Percentiles rank a stretch among this genome's conserved stretches.
Evolutionary conservation across 2,888 invertebrate species (phyloP).

Genomic region (Choristoneura rosaceana): DNA sequence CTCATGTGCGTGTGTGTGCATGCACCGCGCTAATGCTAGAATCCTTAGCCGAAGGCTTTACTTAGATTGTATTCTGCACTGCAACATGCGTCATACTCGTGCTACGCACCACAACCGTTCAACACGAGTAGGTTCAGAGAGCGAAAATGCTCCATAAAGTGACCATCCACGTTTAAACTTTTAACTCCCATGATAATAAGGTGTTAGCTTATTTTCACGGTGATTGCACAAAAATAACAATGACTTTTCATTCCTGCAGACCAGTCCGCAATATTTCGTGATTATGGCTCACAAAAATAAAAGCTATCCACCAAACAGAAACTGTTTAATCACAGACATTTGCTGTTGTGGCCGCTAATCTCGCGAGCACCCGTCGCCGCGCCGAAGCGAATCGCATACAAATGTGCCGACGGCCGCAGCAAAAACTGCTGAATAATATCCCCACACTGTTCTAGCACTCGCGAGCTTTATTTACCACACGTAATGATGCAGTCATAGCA

Average conservation of each 20-base stretch:
- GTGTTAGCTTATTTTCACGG: neutral
- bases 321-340: conserved; percentile 73
- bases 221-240: conserved; percentile 11
- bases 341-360: conserved; percentile 73
- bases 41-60: conserved; percentile 65
- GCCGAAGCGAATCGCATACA: conserved; percentile 80
- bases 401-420: conserved; percentile 70
- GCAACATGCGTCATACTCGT: conserved; percentile 4
- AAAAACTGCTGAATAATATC: conserved; percentile 82
- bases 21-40: conserved; percentile 59
- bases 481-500: conserved; percentile 73
- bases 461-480: conserved; percentile 67
- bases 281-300: conserved; percentile 24
- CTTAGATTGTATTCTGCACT: conserved; percentile 38
- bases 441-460: conserved; percentile 64
- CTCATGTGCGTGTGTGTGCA: conserved; percentile 56
- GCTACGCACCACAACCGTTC: neutral
- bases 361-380: conserved; percentile 71
- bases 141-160: neutral
- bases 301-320: conserved; percentile 57
- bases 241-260: conserved; percentile 9
- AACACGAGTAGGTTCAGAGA: neutral
- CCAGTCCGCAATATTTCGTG: conserved; percentile 18
- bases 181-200: neutral
- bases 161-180: neutral